These are phyloP conservation scores for Chironomus tentans DNA, from an alignment of 2,888 invertebrate genomes.

Conservation along the genomic window DNA sequence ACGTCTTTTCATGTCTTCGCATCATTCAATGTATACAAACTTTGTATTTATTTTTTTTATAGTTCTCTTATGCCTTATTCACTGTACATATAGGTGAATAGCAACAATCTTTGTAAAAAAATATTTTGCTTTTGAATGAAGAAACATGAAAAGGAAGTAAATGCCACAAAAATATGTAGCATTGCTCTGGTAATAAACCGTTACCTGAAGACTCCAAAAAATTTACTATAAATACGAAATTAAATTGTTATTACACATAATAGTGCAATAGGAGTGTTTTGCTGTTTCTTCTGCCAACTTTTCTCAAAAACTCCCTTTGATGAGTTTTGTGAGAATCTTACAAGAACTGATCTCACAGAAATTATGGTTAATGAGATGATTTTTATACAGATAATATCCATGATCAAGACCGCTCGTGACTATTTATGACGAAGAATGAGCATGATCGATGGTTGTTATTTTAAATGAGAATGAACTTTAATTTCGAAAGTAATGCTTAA, in stretches of 20 bases:
- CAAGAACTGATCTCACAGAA: too few species aligned
- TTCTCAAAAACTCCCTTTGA: too few species aligned
- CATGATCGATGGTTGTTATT: too few species aligned
- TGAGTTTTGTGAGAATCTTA: too few species aligned
- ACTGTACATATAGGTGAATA: neutral
- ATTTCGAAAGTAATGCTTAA: too few species aligned
- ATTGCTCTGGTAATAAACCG: too few species aligned
- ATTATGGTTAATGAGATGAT: too few species aligned
- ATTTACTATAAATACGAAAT: neutral
- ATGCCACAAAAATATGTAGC: neutral
- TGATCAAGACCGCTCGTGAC: too few species aligned
- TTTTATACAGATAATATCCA: too few species aligned
- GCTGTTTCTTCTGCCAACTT: too few species aligned
- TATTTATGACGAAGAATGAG: too few species aligned
- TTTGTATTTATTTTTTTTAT: neutral
- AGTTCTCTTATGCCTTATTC: neutral
- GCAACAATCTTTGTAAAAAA: neutral
- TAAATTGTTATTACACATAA: neutral
- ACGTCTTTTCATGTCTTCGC: slow-evolving; percentile 5
- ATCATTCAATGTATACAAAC: neutral
- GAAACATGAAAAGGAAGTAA: slow-evolving; percentile 1
- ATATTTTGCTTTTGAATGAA: neutral
- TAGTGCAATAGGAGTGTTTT: neutral
- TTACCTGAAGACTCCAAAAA: neutral
- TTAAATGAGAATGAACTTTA: too few species aligned